Evolutionary conservation across 2,888 invertebrate species (phyloP).

Genomic region (Drosophila conformis): DNA sequence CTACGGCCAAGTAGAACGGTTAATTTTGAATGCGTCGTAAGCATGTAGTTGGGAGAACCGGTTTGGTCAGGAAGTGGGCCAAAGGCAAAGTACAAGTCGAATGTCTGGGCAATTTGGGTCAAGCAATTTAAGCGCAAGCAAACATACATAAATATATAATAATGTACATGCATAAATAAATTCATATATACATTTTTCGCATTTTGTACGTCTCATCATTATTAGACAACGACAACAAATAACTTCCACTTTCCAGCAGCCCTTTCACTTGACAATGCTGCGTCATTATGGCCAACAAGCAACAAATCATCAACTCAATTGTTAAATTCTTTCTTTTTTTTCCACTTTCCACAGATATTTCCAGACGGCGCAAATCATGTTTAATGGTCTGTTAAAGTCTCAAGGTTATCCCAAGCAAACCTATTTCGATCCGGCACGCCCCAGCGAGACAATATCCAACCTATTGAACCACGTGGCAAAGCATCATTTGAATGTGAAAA

Average conservation of each 20-base stretch:
- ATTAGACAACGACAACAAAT: constrained; percentile 51
- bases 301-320: constrained; percentile 25
- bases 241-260: constrained; percentile 78
- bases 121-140: not conserved
- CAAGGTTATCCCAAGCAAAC: constrained; percentile 91
- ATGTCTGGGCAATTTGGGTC: constrained; percentile 49
- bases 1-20: constrained; percentile 34
- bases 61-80: constrained; percentile 63
- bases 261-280: constrained; percentile 72
- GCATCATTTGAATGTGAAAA: constrained; percentile 89
- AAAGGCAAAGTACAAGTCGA: constrained; percentile 59
- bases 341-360: constrained; percentile 87
- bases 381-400: constrained; percentile 90
- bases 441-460: constrained; percentile 90
- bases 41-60: constrained; percentile 45
- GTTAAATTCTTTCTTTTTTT: constrained; percentile 22
- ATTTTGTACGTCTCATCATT: constrained; percentile 39
- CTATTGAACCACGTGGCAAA: constrained; percentile 89
- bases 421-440: constrained; percentile 89
- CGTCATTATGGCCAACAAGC: constrained; percentile 49
- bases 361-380: constrained; percentile 88
- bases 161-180: constrained; percentile 1
- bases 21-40: constrained; percentile 19
- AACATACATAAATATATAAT: not conserved
- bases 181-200: constrained; percentile 32